Conservation (phyloP, 2,797 vertebrate species). For the Arctocebus calabarensis region DNA sequence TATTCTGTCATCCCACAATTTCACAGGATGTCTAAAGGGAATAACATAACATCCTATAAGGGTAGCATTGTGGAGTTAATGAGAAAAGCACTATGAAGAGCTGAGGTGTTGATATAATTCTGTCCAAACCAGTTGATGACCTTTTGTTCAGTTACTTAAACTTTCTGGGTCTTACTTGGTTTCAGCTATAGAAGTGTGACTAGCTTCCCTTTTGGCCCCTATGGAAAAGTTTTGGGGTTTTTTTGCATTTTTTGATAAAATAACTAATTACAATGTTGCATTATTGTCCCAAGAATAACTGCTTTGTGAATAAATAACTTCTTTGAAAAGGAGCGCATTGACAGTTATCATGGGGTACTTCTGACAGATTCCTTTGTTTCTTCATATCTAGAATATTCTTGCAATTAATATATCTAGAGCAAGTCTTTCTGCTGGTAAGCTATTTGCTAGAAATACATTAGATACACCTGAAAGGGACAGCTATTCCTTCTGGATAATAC, state of each 20-base stretch:
- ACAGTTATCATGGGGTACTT: background rate
- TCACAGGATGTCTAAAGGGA: background rate
- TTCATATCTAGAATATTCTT: conserved; percentile 9
- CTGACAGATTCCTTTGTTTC: background rate
- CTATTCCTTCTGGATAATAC: background rate
- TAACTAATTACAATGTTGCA: background rate
- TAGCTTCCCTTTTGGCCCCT: background rate
- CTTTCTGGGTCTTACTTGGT: background rate
- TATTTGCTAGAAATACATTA: conserved; percentile 7
- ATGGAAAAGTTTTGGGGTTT: background rate
- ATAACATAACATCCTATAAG: background rate
- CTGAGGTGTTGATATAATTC: background rate
- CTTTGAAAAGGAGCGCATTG: background rate
- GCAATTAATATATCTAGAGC: background rate
- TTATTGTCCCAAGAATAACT: conserved; percentile 32
- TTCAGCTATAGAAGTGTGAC: background rate
- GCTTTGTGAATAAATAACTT: conserved; percentile 19
- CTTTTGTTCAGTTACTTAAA: background rate
- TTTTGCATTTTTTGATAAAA: conserved; percentile 33
- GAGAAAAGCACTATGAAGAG: background rate
- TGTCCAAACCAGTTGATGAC: background rate
- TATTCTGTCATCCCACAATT: background rate
- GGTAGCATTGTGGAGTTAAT: too few relatives aligned
- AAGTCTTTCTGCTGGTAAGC: background rate
- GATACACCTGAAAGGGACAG: background rate